Evolutionary conservation across 2,113 vertebrate species (phyloP).

Genomic region (Hyperoodon ampullatus): DNA sequence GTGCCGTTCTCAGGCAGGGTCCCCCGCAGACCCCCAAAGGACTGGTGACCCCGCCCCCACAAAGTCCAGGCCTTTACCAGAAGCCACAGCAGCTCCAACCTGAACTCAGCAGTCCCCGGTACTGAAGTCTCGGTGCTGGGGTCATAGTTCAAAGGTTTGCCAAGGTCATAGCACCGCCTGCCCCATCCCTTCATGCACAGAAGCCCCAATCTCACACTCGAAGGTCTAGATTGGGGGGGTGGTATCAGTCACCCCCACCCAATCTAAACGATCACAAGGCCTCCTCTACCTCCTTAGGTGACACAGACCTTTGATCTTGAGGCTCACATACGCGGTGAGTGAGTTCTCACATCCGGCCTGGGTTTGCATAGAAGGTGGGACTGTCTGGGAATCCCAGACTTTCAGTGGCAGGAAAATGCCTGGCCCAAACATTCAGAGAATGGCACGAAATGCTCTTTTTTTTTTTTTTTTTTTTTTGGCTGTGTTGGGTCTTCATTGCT

Average conservation of each 20-base stretch:
- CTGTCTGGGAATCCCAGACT: not conserved
- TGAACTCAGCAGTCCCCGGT: not conserved
- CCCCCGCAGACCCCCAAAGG: too few species aligned
- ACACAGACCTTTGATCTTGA: too few species aligned
- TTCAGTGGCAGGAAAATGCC: not conserved
- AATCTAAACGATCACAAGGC: not conserved
- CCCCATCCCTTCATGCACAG: not conserved
- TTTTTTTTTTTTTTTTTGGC: too few species aligned
- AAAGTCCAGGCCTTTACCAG: not conserved
- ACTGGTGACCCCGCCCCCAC: not conserved
- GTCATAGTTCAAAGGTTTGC: not conserved
- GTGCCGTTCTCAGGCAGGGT: not conserved
- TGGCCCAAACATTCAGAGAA: not conserved
- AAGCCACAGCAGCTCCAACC: not conserved
- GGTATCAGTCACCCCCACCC: not conserved
- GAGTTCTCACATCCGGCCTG: not conserved
- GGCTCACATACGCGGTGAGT: accelerated
- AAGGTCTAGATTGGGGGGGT: not conserved
- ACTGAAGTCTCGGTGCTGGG: not conserved
- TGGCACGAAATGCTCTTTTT: too few species aligned
- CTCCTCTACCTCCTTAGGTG: not conserved
- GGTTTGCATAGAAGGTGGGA: not conserved
- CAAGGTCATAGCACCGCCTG: not conserved
- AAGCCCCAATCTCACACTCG: not conserved
- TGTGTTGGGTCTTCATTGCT: too few species aligned